phyloP scores from a whole-genome alignment of 2,797 vertebrate genomes.

The Brachyrhaphis roseni region DNA sequence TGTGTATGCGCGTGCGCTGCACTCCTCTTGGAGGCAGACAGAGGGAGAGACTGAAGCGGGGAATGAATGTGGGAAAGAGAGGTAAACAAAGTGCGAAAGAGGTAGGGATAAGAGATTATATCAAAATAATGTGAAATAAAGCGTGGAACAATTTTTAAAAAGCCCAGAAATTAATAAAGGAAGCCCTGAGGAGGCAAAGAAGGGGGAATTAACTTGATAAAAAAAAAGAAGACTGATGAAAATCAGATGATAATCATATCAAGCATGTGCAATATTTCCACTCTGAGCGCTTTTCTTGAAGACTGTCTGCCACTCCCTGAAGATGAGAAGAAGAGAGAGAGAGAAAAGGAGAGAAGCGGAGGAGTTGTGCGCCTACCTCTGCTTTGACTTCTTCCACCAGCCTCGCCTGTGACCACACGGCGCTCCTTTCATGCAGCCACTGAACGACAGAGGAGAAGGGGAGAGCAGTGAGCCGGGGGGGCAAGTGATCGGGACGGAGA shows the following conservation, averaged over 20 bases:
- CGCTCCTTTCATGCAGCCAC: conserved; percentile 86
- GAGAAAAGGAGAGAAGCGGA: conserved; percentile 8
- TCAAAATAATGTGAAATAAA: conserved; percentile 44
- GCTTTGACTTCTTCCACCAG: conserved; percentile 86
- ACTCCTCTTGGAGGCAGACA: conserved; percentile 63
- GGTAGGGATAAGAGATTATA: conserved; percentile 54
- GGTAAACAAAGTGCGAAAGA: conserved; percentile 47
- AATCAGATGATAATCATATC: conserved; percentile 52
- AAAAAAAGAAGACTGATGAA: conserved; percentile 32
- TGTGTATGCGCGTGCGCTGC: conserved; percentile 41
- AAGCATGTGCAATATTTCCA: conserved; percentile 47
- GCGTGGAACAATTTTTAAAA: conserved; percentile 4
- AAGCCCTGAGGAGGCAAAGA: conserved; percentile 9
- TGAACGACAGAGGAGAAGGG: conserved; percentile 75
- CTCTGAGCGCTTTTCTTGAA: conserved; percentile 37
- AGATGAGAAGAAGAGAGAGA: conserved; percentile 44
- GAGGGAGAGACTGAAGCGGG: conserved; percentile 56
- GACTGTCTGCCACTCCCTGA: conserved; percentile 67
- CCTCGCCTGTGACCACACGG: conserved; percentile 81
- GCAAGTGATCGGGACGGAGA: conserved; percentile 71
- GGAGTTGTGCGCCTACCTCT: conserved; percentile 84
- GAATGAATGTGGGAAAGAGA: conserved; percentile 45
- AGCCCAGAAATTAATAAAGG: conserved; percentile 8
- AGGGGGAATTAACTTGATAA: conserved; percentile 24
- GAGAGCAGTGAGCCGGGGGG: conserved; percentile 68